Evolutionary conservation across 2,113 vertebrate genomes (phyloP), one percentile per base, ranked within the genome.

Genomic region (Recurvirostra avosetta): DNA sequence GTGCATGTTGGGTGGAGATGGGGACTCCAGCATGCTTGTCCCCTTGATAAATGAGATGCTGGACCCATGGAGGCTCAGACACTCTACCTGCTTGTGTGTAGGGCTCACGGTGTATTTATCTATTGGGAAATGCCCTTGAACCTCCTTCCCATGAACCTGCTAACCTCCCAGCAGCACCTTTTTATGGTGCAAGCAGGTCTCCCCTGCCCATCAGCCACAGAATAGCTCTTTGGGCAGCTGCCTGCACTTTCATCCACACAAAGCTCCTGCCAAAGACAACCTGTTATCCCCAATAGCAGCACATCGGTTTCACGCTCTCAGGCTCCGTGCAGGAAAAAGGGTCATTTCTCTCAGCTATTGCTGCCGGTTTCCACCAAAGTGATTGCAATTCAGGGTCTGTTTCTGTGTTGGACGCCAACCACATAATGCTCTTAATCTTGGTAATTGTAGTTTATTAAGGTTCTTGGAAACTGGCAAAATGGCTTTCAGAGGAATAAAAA

Each of bases 401-500:
- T 95, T 80, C 66, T 87, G 41, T 45, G n/a, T 62, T 74, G 4
- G 30, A 91, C 86, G 84, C 94, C 94, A 94, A 94, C 74, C 58
- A 34, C 15, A 40, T 83, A 93, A 91, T 23, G 49, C 47, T 94
- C 47, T 90, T 93, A 73, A 96, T 96, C 83, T 95, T 30, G 87
- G 91, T 95, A 81, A 94, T 93, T 97, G 80, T 62, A 95, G 45
- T 96, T 97, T 88, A 84, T 94, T 88, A 84, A 77, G 68, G 86
- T 97, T 97, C 93, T 95, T 98, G 96, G 95, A 98, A 97, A 96
- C 93, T 85, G 88, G 94, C 88, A 95, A 94, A 95, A 77, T 89
- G 84, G 49, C 72, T 97, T 96, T 94, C 89, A 74, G 74, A 96
- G 90, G 74, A 94, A 90, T 55, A 11, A 11, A 56, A 71, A 92